Evolutionary conservation across 2,888 invertebrate genomes (phyloP).

Genomic region (Tubulanus polymorphus): DNA sequence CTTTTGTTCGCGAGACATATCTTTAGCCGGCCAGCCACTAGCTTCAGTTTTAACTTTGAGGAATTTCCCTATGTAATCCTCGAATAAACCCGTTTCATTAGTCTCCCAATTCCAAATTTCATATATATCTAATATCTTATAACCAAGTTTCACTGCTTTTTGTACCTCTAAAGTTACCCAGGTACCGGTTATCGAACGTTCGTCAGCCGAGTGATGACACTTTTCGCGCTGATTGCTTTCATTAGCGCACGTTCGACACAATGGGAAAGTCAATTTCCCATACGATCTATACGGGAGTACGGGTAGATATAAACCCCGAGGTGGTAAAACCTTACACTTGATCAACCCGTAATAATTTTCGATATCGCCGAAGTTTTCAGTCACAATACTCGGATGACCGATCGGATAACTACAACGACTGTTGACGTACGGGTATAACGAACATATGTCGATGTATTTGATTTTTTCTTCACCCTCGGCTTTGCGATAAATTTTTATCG

Average conservation of each 20-base stretch:
- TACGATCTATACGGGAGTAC: conserved; percentile 36
- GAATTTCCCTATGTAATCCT: conserved; percentile 36
- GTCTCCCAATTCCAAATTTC: conserved; percentile 45
- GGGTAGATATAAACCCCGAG: conserved; percentile 32
- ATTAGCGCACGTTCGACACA: conserved; percentile 33
- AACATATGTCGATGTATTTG: conserved; percentile 23
- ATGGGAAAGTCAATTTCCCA: conserved; percentile 38
- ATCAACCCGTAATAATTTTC: conserved; percentile 29
- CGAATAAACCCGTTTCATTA: conserved; percentile 30
- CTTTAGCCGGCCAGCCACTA: conserved; percentile 26
- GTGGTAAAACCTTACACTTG: conserved; percentile 31
- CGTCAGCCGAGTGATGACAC: conserved; percentile 37
- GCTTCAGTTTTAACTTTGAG: conserved; percentile 32
- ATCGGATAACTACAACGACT: conserved; percentile 27
- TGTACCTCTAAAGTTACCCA: conserved; percentile 45
- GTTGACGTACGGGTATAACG: conserved; percentile 30
- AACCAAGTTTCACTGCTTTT: conserved; percentile 38
- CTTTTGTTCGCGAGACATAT: conserved; percentile 22
- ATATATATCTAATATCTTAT: conserved; percentile 32
- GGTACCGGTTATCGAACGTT: conserved; percentile 33
- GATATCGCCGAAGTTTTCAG: background rate
- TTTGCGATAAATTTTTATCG: conserved; percentile 25
- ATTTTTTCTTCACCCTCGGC: conserved; percentile 20
- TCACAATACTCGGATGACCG: conserved; percentile 27
- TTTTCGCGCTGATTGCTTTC: conserved; percentile 23